Base-by-base conservation (phyloP, 2,888 invertebrate species). In the Tribolium freemani region DNA sequence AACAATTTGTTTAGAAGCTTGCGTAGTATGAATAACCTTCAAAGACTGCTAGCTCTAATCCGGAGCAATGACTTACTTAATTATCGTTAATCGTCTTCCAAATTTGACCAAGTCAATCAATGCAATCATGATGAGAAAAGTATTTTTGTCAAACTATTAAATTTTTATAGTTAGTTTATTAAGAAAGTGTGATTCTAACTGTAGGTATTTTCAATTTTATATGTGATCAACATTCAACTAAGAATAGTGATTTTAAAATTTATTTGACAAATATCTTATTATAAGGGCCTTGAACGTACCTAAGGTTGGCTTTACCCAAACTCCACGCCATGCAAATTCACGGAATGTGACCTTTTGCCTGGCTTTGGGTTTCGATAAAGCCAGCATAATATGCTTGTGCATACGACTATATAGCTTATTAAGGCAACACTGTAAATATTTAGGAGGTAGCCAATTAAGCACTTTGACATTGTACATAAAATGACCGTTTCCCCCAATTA, bases 51-150 rank as follows among this genome's bases (percentile, higher is more conserved):
- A 53, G 63, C 58, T 58, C 58, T 58, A 48, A 57, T 20, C 30
- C 46, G 45, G 71, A 75, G 71, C 72, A 71, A 75, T 48, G 75
- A 75, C 75, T 75, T 75, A 75, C 69, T 69, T 69, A 69, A 69
- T 69, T 60, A 38, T 8, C 38, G 38, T 69, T 69, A 69, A 69
- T 67, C 45, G 69, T 69, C 69, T 69, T 69, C 69, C 69, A 69
- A 60, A 67, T 67, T 67, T 53, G 69, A 60, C 69, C 69, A 58
- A 58, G 60, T 60, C 60, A 53, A 69, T 48, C 69, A 69, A 69
- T 69, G 69, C 69, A 69, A 69, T 68, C 57, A 50, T 58, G 45
- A 31, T 60, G 21, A 50, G 38, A 46, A 60, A 60, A 58, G 58
- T 69, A 60, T 69, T 60, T 38, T 60, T 69, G 31, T 60, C 51